A percentile compares a stretch with the other conserved stretches of the same genome.
phyloP scores from a whole-genome alignment of 2,888 invertebrate genomes.

The Strigamia crassipes region DNA sequence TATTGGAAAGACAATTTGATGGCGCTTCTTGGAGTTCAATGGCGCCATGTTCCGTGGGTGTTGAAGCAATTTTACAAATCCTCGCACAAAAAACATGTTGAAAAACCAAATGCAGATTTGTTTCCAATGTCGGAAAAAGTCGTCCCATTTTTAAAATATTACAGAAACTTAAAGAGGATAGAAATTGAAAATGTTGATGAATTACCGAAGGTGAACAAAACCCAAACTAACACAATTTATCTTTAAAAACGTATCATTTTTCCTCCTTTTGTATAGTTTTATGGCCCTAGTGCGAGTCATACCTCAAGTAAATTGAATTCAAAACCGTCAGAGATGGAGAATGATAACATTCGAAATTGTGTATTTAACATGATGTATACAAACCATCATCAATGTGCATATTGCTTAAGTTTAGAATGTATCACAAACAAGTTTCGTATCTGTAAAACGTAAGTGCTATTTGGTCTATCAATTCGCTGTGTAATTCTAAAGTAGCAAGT shows the following conservation, averaged over 20 bases:
- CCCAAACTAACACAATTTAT: neutral
- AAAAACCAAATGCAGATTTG: neutral
- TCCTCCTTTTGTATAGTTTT: too few relatives aligned
- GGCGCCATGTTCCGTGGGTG: neutral
- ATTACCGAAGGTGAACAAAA: neutral
- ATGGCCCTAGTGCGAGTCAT: neutral
- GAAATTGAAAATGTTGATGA: neutral
- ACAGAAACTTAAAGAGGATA: neutral
- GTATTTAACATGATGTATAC: neutral
- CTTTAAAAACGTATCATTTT: too few relatives aligned
- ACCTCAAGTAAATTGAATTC: neutral
- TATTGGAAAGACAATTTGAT: neutral
- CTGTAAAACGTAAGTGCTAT: neutral
- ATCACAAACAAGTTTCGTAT: neutral
- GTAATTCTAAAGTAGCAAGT: neutral
- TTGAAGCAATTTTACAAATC: neutral
- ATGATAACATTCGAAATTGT: neutral
- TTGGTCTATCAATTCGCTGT: too few relatives aligned
- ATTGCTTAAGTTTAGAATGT: neutral
- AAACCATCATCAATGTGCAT: neutral
- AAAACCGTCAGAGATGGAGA: neutral
- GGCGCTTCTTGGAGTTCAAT: neutral
- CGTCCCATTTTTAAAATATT: neutral
- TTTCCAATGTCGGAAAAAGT: neutral
- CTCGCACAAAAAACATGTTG: neutral